Evolutionary conservation across 2,888 invertebrate species (phyloP).

Genomic region (Lottia scabra): DNA sequence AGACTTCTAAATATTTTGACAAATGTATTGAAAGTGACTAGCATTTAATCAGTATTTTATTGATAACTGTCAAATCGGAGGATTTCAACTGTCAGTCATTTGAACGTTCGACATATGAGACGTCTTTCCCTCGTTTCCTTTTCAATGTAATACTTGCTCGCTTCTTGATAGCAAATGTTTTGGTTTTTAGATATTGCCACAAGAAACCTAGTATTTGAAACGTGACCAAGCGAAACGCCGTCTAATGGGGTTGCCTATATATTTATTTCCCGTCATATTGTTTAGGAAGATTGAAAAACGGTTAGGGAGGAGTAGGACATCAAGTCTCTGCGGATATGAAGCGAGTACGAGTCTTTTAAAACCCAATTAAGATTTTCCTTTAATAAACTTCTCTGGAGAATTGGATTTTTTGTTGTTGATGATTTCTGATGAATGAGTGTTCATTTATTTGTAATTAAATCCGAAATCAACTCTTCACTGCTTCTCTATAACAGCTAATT

Average conservation of each 20-base stretch:
- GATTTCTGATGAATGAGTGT: too few relatives aligned
- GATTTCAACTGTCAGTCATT: neutral
- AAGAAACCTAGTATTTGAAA: neutral
- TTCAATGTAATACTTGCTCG: neutral
- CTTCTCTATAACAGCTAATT: too few relatives aligned
- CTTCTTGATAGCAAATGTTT: slow-evolving; percentile 6
- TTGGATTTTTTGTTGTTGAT: too few relatives aligned
- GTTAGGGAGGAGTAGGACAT: neutral
- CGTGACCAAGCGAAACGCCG: neutral
- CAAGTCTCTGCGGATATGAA: neutral
- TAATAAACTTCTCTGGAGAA: too few relatives aligned
- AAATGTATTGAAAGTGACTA: slow-evolving; percentile 1
- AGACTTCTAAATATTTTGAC: slow-evolving; percentile 1
- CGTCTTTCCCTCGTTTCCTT: neutral
- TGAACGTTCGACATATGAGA: neutral
- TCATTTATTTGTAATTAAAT: too few relatives aligned
- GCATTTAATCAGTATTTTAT: neutral
- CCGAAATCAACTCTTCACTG: too few relatives aligned
- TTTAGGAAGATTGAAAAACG: neutral
- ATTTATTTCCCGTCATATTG: slow-evolving; percentile 6
- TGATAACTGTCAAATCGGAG: neutral
- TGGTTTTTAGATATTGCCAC: neutral
- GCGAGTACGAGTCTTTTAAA: neutral
- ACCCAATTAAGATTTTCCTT: neutral
- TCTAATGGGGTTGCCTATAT: slow-evolving; percentile 1